These are phyloP conservation scores for Sinocyclocheilus rhinocerous DNA, from an alignment of 2,113 vertebrate species.

Conservation along the genomic window DNA sequence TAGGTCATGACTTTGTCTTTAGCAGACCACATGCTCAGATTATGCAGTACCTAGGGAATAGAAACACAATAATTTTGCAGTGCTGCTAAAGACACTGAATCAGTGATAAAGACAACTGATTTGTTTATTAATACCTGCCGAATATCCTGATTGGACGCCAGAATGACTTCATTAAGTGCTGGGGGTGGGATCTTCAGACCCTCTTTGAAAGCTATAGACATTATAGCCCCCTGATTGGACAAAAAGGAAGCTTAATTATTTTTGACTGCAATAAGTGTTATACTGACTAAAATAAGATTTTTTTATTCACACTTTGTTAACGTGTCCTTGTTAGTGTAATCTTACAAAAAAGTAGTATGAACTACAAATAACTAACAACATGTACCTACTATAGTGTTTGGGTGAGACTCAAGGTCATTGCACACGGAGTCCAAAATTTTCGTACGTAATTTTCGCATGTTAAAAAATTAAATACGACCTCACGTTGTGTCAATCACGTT, in stretches of 20 bases:
- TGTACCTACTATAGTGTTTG: background rate
- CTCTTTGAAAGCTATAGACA: slow-evolving; percentile 96
- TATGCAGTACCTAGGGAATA: slow-evolving; percentile 87
- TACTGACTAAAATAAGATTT: background rate
- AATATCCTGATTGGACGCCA: slow-evolving; percentile 95
- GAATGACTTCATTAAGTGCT: slow-evolving; percentile 95
- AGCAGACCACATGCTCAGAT: slow-evolving; percentile 96
- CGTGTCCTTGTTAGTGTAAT: background rate
- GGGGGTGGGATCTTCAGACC: slow-evolving; percentile 92
- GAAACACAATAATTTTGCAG: background rate
- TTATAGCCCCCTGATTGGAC: slow-evolving; percentile 87
- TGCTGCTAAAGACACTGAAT: background rate
- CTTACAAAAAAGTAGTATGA: background rate
- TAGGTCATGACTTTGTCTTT: slow-evolving; percentile 88
- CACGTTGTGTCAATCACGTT: no score
- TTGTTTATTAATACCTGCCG: slow-evolving; percentile 82
- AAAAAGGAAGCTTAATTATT: background rate
- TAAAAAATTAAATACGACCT: no score
- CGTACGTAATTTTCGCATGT: no score
- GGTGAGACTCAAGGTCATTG: no score
- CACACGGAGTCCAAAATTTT: no score
- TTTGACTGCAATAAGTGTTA: background rate
- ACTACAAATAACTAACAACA: background rate
- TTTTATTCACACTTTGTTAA: background rate
- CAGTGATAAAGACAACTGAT: background rate